Conservation (phyloP, 2,797 vertebrate genomes). For the Ambastaia sidthimunki region DNA sequence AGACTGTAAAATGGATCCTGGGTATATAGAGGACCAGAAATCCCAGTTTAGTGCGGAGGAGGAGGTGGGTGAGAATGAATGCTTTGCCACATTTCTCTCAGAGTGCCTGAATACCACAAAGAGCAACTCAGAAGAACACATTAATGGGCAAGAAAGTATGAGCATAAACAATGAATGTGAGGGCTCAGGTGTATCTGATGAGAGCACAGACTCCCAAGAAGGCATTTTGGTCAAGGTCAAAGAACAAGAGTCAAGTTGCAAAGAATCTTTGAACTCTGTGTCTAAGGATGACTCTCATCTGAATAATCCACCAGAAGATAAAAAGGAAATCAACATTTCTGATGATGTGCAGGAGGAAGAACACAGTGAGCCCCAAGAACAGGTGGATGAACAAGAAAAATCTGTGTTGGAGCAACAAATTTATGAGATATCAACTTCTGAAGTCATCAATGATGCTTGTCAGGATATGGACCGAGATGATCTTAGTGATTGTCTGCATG, state of each 20-base stretch:
- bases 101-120: slow-evolving; percentile 48
- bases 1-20: slow-evolving; percentile 70
- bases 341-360: slow-evolving; percentile 15
- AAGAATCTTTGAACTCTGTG: slow-evolving; percentile 71
- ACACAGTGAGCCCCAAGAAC: slow-evolving; percentile 23
- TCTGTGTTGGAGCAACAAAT: slow-evolving; percentile 71
- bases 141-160: slow-evolving; percentile 5
- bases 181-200: slow-evolving; percentile 35
- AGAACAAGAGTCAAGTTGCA: slow-evolving; percentile 66
- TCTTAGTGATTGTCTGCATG: slow-evolving; percentile 72
- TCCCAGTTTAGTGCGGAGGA: slow-evolving; percentile 19
- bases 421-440: slow-evolving; percentile 72
- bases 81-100: slow-evolving; percentile 31
- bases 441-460: slow-evolving; percentile 73
- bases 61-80: slow-evolving; percentile 25
- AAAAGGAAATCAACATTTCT: slow-evolving; percentile 9
- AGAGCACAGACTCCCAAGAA: slow-evolving; percentile 28
- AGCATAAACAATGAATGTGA: slow-evolving; percentile 23
- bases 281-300: slow-evolving; percentile 68
- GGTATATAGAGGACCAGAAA: slow-evolving; percentile 53
- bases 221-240: slow-evolving; percentile 55
- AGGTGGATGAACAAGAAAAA: slow-evolving; percentile 52
- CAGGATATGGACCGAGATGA: slow-evolving; percentile 71
- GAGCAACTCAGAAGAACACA: slow-evolving; percentile 12
- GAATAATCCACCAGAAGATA: slow-evolving; percentile 58